These are phyloP conservation scores for Cryptomyrus ogoouensis DNA, from an alignment of 2,113 vertebrate species.

Conservation along the genomic window DNA sequence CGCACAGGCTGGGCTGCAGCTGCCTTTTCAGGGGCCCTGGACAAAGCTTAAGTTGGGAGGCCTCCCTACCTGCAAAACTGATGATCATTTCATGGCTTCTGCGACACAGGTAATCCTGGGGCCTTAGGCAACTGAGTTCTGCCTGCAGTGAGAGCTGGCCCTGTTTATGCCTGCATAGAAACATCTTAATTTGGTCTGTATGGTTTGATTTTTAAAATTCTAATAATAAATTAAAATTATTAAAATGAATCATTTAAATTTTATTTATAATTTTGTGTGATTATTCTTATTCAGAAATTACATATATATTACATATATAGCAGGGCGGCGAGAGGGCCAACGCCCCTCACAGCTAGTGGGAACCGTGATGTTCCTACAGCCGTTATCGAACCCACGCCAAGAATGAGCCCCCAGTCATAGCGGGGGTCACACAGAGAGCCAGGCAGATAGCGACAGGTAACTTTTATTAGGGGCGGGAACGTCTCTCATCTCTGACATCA, in stretches of 20 bases:
- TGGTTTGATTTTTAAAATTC: neutral
- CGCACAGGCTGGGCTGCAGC: neutral
- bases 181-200: neutral
- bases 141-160: neutral
- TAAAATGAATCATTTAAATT: neutral
- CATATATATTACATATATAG: neutral
- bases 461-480: neutral
- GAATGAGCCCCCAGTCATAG: slow-evolving; percentile 65
- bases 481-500: neutral
- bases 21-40: neutral
- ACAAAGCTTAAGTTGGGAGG: neutral
- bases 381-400: slow-evolving; percentile 71
- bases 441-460: neutral
- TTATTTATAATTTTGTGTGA: neutral
- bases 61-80: neutral
- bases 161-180: neutral
- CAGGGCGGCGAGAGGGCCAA: slow-evolving; percentile 57
- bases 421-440: slow-evolving; percentile 15
- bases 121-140: neutral
- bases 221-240: neutral
- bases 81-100: neutral
- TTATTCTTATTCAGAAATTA: neutral
- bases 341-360: slow-evolving; percentile 59
- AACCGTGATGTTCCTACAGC: slow-evolving; percentile 64
- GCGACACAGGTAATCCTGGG: neutral